Conservation (phyloP, 2,888 invertebrate species). For the Argyresthia albistria region DNA sequence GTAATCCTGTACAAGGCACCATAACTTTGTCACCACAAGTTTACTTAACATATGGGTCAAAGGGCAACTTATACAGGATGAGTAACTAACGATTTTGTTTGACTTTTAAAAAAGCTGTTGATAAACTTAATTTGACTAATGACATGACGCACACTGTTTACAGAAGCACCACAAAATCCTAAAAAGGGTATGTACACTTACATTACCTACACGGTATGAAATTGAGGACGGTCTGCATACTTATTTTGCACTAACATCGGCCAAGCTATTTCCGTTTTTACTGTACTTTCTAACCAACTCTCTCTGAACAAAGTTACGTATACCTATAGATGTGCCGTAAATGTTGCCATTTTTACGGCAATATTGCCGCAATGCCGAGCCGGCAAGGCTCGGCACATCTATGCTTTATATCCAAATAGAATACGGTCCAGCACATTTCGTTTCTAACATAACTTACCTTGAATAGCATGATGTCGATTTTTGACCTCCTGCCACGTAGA, state of each 20-base stretch:
- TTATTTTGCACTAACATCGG: too few relatives aligned
- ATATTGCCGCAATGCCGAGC: too few relatives aligned
- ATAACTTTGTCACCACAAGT: too few relatives aligned
- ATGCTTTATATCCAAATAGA: too few relatives aligned
- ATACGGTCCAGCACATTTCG: too few relatives aligned
- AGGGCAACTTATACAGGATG: neutral
- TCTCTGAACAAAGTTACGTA: neutral
- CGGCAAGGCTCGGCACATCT: too few relatives aligned
- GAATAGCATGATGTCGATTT: too few relatives aligned
- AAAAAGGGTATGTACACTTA: slow-evolving; percentile 41
- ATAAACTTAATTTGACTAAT: neutral
- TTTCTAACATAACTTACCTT: too few relatives aligned
- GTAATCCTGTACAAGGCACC: neutral
- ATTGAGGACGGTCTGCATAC: neutral
- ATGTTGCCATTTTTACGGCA: too few relatives aligned
- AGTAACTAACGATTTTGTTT: too few relatives aligned
- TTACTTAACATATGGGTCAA: neutral
- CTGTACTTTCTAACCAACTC: neutral
- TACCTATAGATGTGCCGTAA: too few relatives aligned
- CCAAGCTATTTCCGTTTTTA: neutral
- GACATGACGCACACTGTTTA: slow-evolving; percentile 20
- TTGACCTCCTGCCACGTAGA: too few relatives aligned
- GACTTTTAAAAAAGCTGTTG: neutral
- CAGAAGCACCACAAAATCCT: slow-evolving; percentile 36
- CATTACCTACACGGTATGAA: neutral